phyloP scores from a whole-genome alignment of 1,140 invertebrate species.

The Drosophila nikananu region DNA sequence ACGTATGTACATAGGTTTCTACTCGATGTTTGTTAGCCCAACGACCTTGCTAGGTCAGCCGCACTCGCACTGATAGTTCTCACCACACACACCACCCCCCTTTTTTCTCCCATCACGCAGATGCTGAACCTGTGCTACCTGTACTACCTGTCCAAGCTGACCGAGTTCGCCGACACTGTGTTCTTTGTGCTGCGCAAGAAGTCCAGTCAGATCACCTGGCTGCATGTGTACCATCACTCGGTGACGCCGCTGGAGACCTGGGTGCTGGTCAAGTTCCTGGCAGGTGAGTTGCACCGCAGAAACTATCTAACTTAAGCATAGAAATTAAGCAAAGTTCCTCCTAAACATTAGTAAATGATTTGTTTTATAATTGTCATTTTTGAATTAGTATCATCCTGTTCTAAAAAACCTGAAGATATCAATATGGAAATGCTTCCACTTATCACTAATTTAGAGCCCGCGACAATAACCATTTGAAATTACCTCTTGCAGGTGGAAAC shows the following conservation, averaged over 20 bases:
- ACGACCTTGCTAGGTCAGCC: slow-evolving; percentile 55
- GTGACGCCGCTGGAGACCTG: slow-evolving; percentile 97
- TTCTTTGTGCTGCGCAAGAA: slow-evolving; percentile 97
- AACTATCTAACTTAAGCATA: neutral
- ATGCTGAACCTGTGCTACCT: slow-evolving; percentile 98
- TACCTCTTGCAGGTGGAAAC: slow-evolving; percentile 90
- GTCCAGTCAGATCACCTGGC: slow-evolving; percentile 95
- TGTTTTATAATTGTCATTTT: neutral
- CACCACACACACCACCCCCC: slow-evolving; percentile 1
- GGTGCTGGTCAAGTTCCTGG: slow-evolving; percentile 97
- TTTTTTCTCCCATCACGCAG: slow-evolving; percentile 85
- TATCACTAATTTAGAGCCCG: no score
- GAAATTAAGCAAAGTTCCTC: neutral
- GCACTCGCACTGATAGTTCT: neutral
- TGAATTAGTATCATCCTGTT: neutral
- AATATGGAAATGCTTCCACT: slow-evolving; percentile 5
- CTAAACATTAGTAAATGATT: neutral
- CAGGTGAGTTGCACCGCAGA: slow-evolving; percentile 87
- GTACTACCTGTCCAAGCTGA: slow-evolving; percentile 98
- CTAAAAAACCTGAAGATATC: neutral
- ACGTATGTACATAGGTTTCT: slow-evolving; percentile 21
- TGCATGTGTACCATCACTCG: slow-evolving; percentile 98
- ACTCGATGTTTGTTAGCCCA: slow-evolving; percentile 21
- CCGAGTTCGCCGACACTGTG: slow-evolving; percentile 97
- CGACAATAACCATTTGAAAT: neutral